These are phyloP conservation scores for Leptinotarsa peninsularis DNA, from an alignment of 2,888 invertebrate species.

Conservation along the genomic window DNA sequence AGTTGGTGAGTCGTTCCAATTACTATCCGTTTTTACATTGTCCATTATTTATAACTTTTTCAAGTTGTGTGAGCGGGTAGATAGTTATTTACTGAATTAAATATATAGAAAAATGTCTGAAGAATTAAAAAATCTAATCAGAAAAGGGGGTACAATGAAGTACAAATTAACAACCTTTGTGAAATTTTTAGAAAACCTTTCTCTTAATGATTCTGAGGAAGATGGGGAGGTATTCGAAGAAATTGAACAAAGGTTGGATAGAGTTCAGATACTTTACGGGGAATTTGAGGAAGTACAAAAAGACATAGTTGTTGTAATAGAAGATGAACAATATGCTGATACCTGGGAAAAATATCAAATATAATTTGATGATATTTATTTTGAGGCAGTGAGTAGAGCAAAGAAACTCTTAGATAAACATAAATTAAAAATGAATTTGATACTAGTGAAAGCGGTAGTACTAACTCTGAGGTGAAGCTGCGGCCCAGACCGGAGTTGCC, in stretches of 20 bases:
- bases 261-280: not conserved
- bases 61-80: slow-evolving; percentile 1
- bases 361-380: not conserved
- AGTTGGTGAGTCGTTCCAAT: slow-evolving; percentile 16
- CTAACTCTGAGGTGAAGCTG: not conserved
- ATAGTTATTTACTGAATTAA: not conserved
- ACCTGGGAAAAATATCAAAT: not conserved
- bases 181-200: slow-evolving; percentile 13
- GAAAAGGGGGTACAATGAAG: slow-evolving; percentile 11
- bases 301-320: not conserved
- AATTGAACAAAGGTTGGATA: not conserved
- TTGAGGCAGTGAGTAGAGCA: not conserved
- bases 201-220: not conserved
- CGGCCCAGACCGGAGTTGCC: slow-evolving; percentile 27
- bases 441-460: not conserved
- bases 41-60: not conserved
- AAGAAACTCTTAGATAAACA: not conserved
- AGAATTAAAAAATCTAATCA: slow-evolving; percentile 1
- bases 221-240: not conserved
- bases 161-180: slow-evolving; percentile 12
- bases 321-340: not conserved
- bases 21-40: not conserved
- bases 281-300: slow-evolving; percentile 4
- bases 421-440: not conserved
- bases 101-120: not conserved